Evolutionary conservation across 2,888 invertebrate genomes (phyloP).

Genomic region (Cryptocephalus moraei): DNA sequence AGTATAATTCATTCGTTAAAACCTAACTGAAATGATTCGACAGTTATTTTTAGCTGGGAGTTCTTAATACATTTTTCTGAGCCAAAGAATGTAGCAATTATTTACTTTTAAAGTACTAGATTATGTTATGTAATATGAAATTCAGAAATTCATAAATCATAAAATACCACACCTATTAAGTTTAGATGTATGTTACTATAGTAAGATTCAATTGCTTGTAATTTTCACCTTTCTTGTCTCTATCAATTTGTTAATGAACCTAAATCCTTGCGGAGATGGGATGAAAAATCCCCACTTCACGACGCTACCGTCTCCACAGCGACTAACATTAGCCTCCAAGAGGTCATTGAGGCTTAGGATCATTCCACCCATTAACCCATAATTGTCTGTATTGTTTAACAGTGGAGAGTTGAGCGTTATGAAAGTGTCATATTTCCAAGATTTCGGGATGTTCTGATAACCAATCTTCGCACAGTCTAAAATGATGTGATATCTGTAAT

Average conservation of each 20-base stretch:
- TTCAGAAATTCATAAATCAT: too few species aligned
- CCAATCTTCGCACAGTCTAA: constrained; percentile 76
- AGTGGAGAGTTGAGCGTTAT: constrained; percentile 78
- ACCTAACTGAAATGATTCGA: too few species aligned
- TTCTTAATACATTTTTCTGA: too few species aligned
- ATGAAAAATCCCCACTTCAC: constrained; percentile 75
- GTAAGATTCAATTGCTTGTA: background rate
- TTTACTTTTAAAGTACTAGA: too few species aligned
- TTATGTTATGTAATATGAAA: too few species aligned
- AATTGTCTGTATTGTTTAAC: constrained; percentile 64
- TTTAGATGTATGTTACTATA: too few species aligned
- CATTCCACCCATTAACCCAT: constrained; percentile 57
- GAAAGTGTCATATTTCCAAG: constrained; percentile 57
- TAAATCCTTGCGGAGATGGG: constrained; percentile 59
- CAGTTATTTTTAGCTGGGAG: too few species aligned
- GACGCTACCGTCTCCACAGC: constrained; percentile 31
- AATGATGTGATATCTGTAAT: constrained; percentile 64
- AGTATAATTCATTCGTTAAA: too few species aligned
- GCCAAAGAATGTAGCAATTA: too few species aligned
- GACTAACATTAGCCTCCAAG: constrained; percentile 43
- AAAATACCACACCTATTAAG: too few species aligned
- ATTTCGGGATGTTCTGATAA: constrained; percentile 41
- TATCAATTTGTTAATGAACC: constrained; percentile 57
- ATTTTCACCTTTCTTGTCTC: constrained; percentile 50
- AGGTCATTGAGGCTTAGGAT: constrained; percentile 49